Evolutionary conservation across 2,113 vertebrate species (phyloP), one percentile per base, ranked within the genome.

Genomic region (Platichthys flesus): DNA sequence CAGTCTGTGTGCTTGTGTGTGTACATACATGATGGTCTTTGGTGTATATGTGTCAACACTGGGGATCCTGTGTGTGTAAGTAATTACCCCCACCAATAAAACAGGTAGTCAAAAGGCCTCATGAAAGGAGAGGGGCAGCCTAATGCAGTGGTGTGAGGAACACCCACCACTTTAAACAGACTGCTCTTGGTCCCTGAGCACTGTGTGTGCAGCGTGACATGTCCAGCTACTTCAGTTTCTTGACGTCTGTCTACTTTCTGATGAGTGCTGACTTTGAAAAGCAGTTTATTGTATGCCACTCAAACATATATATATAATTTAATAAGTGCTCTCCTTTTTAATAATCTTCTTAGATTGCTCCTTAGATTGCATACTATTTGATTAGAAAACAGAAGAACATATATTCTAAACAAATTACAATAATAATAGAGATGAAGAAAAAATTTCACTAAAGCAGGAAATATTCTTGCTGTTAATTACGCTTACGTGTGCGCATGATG

Each of bases 61-160:
- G n/a, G 40, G 61, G 63, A 72, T 72, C 70, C 58, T 26, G 24
- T 57, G 56, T 26, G 55, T 74, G 62, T 16, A 28, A 74, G 84
- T 91, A 91, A 93, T 92, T 91, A 89, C 79, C 67, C 81, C 51
- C 67, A 73, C 85, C 83, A 86, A 88, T 92, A 88, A 92, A 92
- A 88, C 75, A 75, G 86, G 74, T 74, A 49, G 35, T 88, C 81
- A 78, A 42, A 47, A 81, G 84, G 24, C 76, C 77, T 74, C 82
- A 85, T 89, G 76, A 88, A 86, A 89, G 79, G 71, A 79, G 37
- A 69, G 71, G 47, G 61, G 63, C 40, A 66, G 73, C 62, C 67
- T 80, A 85, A 82, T 82, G 62, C 60, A 85, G 64, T 56, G 74
- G 24, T 83, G 74, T 60, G 54, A 71, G 64, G 74, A 85, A 85